These are phyloP conservation scores for Chauna torquata DNA, from an alignment of 2,113 vertebrate genomes.

Conservation along the genomic window DNA sequence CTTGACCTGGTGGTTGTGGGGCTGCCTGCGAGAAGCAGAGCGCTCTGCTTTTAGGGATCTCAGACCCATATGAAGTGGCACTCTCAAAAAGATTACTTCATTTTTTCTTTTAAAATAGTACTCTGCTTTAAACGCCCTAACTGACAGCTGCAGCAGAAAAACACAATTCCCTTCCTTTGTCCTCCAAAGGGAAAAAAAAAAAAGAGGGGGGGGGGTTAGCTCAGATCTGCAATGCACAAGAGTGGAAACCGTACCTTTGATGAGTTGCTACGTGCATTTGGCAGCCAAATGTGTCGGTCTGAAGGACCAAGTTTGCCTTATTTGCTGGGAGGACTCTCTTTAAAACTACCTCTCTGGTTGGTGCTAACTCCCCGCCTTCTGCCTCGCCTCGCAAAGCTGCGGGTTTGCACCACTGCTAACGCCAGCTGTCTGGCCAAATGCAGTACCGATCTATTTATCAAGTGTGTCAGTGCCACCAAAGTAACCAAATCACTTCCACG, in stretches of 20 bases:
- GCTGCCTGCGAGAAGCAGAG: neutral
- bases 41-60: neutral
- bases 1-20: neutral
- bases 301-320: neutral
- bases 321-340: neutral
- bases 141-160: neutral
- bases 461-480: neutral
- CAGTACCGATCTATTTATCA: neutral
- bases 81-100: neutral
- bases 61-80: neutral
- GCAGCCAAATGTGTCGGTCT: neutral
- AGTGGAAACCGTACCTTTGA: neutral
- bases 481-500: neutral
- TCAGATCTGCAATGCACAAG: fast-evolving
- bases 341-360: neutral
- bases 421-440: neutral
- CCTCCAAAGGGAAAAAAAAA: neutral
- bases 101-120: neutral
- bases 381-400: neutral
- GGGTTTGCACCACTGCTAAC: neutral
- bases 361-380: neutral
- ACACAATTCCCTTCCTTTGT: neutral
- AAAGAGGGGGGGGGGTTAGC: too few species aligned
- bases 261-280: neutral
- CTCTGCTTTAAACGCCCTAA: neutral